Base-by-base conservation (phyloP, 1,140 invertebrate species). In the Colletes gigas region DNA sequence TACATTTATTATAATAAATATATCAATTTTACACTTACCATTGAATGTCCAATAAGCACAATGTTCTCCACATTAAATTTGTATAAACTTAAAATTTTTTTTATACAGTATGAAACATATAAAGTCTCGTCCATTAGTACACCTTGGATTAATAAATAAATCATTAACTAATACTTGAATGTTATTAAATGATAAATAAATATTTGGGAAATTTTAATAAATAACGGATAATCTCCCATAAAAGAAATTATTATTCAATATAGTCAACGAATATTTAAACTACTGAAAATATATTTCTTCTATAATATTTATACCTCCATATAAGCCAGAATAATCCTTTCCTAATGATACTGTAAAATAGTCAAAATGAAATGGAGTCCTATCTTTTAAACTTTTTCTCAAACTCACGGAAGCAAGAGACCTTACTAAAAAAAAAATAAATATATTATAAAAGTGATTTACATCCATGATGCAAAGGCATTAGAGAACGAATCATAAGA, bases 401-500 rank as follows among this genome's bases (percentile, higher is more conserved):
- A 98, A 92, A 60, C 97, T 97, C 6, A 99, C 96, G 1, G 98
- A 98, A 30, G 97, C 97, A 60, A 99, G 88, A 8, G 98, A 99
- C 39, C 98, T 94, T 60, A 96, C 97, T 96, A 93, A 84, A 93
- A 94, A 87, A 71, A 17, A 66, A 60, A 72, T 63, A 12, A 50
- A 68, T 75, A 30, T 30, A 30, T 30, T 30, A 30, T 81, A 19
- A 14, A 52, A 44, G 59, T 39, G 67, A 39, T 30, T 54, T 7
- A 14, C 17, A 71, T 19, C 14, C 3, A 39, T 69, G 8, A 3
- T 3, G 15, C 7, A 19, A 57, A 17, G 41, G 4, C 7, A 59
- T 47, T 67, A 21, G 4, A 41, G 30, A 72, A 50, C 0, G 54
- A 47, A 52, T 73, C 39, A 52, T 54, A 78, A 14, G 15, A 69